Evolutionary conservation across 2,797 vertebrate species (phyloP), one percentile per base, ranked within the genome.

Genomic region (Carduelis carduelis): DNA sequence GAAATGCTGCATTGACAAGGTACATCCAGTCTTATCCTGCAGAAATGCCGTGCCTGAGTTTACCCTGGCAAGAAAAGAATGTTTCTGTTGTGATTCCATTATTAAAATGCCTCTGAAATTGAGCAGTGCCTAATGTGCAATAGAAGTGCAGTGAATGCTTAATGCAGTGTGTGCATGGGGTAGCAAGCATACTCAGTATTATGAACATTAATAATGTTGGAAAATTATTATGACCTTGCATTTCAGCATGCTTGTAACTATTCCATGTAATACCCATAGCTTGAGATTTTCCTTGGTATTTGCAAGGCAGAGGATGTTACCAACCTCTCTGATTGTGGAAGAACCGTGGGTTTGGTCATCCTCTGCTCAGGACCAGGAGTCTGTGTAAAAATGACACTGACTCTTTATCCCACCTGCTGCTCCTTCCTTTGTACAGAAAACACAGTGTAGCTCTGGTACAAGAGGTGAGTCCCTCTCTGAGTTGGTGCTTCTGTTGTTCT

Each of bases 1-100:
- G 95, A 97, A 94, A 92, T 87, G 57, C 65, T 78, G 32, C 72
- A 61, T 57, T 77, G 93, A 53, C 83, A 47, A 89, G 80, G 65
- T 86, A 80, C 76, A 90, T 79, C 43, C 66, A 53, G 65, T 78
- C 37, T 82, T 53, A 30, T 7, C 75, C 59, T 85, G 52, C 87
- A 89, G 70, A 91, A 86, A 26, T 83, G 41, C 75, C 59, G 47
- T 72, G 86, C 70, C 35, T 44, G 56, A 83, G 57, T 61, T 83
- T 88, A 44, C 32, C 28, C 15, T 77, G 72, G 55, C 61, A 78
- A 72, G 27, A 15, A 71, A 71, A 74, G 6, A 69, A 4, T 30
- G 28, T 69, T 93, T 71, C 22, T 50, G 18, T 39, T 72, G 43
- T 61, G 44, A 55, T 71, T 84, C 65, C 13, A 2, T 34, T 28